Evolutionary conservation across 2,113 vertebrate genomes (phyloP), one percentile per base, ranked within the genome.

Genomic region (Pterocles orientalis): DNA sequence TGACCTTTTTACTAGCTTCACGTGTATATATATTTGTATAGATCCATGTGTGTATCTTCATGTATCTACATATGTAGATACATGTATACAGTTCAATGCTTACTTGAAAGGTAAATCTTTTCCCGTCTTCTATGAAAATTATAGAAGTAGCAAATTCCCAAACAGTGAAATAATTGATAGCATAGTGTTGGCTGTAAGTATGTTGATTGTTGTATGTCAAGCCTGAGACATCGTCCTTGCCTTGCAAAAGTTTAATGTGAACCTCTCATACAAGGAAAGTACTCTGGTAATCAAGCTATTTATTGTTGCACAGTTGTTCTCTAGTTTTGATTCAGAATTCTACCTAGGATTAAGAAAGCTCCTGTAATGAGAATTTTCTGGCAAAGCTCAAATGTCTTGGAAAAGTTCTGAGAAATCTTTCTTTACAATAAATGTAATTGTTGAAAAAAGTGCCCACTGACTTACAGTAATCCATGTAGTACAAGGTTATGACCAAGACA

Each of bases 381-480:
- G 19, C 14, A 83, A 69, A 90, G 64, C 6, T 64, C 14, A 26
- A 58, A 47, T 20, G 14, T 53, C 18, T 64, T 8, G 28, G 10
- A 65, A 64, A 56, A 66, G 9, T 57, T 62, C 17, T 12, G 21
- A 86, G 39, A 53, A 73, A 23, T 29, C 16, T 64, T 78, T 61
- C 73, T 61, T 61, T 43, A 33, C 18, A 9, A 18, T 57, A 51
- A 68, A 72, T 33, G 18, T 50, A 21, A 29, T 5, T 68, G 48
- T 16, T 48, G 25, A 68, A 70, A 82, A 58, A 75, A 28, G 18
- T 25, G 4, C 14, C 25, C 16, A 5, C 6, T 64, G 56, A 36
- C 5, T 65, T 50, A 26, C 3, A 23, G 19, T 57, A 70, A 39
- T 12, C 34, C 26, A 9, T 0, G 0, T 19, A n/a, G 12, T 8